Evolutionary conservation across 1,140 invertebrate genomes (phyloP).

Genomic region (Heliothis virescens): DNA sequence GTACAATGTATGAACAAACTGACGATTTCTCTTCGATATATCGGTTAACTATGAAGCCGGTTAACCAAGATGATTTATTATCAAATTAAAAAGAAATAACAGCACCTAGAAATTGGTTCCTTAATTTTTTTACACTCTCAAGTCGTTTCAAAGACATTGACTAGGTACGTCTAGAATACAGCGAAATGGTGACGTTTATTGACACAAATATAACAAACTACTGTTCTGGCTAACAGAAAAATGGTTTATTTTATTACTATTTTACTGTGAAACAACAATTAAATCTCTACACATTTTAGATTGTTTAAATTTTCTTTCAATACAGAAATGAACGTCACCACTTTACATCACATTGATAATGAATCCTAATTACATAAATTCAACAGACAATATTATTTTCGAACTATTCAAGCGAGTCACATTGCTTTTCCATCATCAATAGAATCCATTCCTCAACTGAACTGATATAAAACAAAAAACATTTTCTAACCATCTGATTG

Average conservation of each 20-base stretch:
- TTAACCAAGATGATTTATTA: slow-evolving; percentile 38
- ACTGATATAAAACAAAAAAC: slow-evolving; percentile 12
- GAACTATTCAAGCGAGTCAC: slow-evolving; percentile 41
- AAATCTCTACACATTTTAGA: not conserved
- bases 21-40: slow-evolving; percentile 20
- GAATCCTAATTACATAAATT: slow-evolving; percentile 48
- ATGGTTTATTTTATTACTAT: too few relatives aligned
- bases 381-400: slow-evolving; percentile 46
- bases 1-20: slow-evolving; percentile 36
- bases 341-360: slow-evolving; percentile 31
- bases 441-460: slow-evolving; percentile 33
- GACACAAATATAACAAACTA: not conserved
- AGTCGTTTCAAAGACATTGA: slow-evolving; percentile 51
- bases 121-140: slow-evolving; percentile 47
- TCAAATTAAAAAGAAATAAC: slow-evolving; percentile 49
- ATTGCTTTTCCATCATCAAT: slow-evolving; percentile 29
- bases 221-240: not conserved
- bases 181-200: slow-evolving; percentile 39
- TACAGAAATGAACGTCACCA: slow-evolving; percentile 29
- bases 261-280: not conserved
- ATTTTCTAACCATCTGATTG: slow-evolving; percentile 42
- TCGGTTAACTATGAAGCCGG: slow-evolving; percentile 30
- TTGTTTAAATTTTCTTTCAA: not conserved
- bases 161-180: slow-evolving; percentile 41
- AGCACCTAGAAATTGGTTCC: slow-evolving; percentile 60